phyloP scores from a whole-genome alignment of 2,797 vertebrate genomes.

The Muscicapa striata region DNA sequence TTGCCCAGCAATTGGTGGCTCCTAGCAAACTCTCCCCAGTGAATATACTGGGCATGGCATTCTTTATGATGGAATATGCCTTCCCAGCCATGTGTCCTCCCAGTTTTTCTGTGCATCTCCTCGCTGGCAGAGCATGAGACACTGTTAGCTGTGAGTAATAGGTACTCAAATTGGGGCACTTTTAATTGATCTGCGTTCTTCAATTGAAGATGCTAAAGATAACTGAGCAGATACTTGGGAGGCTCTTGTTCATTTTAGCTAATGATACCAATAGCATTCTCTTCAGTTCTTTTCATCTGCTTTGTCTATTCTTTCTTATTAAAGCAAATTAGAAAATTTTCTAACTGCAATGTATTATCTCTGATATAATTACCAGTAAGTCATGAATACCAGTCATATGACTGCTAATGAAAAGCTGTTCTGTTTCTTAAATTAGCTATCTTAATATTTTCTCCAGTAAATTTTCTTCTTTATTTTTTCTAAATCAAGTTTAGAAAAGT shows the following conservation, averaged over 20 bases:
- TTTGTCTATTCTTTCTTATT: conserved; percentile 36
- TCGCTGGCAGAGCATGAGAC: background rate
- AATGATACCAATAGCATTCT: background rate
- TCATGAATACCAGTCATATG: conserved; percentile 20
- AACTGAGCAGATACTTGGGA: background rate
- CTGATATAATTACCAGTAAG: conserved; percentile 56
- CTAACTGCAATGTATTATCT: conserved; percentile 34
- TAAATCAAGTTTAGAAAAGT: conserved; percentile 25
- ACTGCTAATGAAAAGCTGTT: conserved; percentile 54
- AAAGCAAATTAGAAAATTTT: conserved; percentile 32
- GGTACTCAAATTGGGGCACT: background rate
- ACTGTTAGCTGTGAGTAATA: background rate
- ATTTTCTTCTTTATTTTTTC: conserved; percentile 40
- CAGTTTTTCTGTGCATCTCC: background rate
- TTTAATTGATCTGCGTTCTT: background rate
- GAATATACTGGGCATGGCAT: background rate
- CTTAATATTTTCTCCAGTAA: conserved; percentile 40
- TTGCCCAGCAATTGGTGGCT: background rate
- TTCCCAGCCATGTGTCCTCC: background rate
- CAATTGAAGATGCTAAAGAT: background rate
- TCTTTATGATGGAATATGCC: background rate
- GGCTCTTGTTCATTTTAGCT: background rate
- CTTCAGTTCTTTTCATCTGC: conserved; percentile 23
- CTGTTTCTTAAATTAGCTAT: conserved; percentile 53
- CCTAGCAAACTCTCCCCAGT: background rate